Conservation (phyloP, 2,113 vertebrate genomes). For the Taxidea taxus region DNA sequence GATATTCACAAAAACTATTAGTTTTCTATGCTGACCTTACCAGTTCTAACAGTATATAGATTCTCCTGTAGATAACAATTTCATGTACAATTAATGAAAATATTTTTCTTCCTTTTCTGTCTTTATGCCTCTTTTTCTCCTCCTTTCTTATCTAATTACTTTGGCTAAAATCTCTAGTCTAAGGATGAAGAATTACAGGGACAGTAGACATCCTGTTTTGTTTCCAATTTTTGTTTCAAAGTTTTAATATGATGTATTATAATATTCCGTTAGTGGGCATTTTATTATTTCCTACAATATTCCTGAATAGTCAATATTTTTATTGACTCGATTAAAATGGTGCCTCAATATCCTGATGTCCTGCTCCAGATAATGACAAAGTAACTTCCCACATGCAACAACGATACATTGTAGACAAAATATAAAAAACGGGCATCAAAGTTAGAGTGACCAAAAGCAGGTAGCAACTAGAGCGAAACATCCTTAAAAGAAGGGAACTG, state of each 20-base stretch:
- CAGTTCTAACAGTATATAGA: neutral
- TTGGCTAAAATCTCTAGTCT: neutral
- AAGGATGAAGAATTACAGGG: neutral
- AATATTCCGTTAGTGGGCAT: neutral
- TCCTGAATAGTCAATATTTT: neutral
- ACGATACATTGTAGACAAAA: neutral
- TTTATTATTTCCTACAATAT: constrained; percentile 14
- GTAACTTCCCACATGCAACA: neutral
- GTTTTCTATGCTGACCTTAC: neutral
- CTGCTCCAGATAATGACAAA: neutral
- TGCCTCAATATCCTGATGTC: neutral
- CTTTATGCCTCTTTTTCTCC: neutral
- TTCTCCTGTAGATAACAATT: neutral
- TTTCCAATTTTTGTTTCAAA: neutral
- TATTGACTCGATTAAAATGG: neutral
- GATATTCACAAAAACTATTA: neutral
- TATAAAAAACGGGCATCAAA: neutral
- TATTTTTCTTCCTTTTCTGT: neutral
- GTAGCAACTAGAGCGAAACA: neutral
- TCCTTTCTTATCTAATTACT: neutral
- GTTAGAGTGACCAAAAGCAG: neutral
- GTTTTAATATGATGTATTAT: neutral
- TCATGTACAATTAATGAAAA: neutral
- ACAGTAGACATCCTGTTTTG: neutral
- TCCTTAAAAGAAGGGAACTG: neutral